phyloP scores from a whole-genome alignment of 2,113 vertebrate genomes.

The Rhodinocichla rosea region DNA sequence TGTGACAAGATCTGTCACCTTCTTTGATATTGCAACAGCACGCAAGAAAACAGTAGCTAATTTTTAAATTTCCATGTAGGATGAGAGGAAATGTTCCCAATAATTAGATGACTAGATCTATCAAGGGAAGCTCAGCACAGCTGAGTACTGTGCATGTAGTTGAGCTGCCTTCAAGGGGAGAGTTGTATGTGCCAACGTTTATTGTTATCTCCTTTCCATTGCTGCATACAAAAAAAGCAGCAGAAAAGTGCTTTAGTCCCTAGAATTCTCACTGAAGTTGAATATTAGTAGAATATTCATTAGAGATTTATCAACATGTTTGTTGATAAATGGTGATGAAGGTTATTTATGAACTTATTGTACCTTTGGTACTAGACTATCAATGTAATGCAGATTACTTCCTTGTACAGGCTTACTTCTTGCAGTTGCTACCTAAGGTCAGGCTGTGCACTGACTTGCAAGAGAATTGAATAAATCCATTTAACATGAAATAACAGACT shows the following conservation, averaged over 20 bases:
- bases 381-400: background rate
- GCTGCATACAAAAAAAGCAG: background rate
- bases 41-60: background rate
- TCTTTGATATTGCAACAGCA: background rate
- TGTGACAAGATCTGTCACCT: background rate
- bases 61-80: background rate
- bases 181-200: background rate
- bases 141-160: background rate
- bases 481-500: background rate
- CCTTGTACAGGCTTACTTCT: background rate
- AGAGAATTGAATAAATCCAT: background rate
- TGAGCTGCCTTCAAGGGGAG: background rate
- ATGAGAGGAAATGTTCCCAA: background rate
- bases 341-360: background rate
- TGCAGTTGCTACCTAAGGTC: background rate
- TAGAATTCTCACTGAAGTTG: background rate
- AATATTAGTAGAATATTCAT: background rate
- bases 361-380: background rate
- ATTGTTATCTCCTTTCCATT: background rate
- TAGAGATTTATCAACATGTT: background rate
- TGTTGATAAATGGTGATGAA: background rate
- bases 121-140: background rate
- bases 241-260: background rate
- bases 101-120: background rate
- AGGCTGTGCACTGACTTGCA: background rate